Base-by-base conservation (phyloP, 2,797 vertebrate genomes). In the Melanogrammus aeglefinus region DNA sequence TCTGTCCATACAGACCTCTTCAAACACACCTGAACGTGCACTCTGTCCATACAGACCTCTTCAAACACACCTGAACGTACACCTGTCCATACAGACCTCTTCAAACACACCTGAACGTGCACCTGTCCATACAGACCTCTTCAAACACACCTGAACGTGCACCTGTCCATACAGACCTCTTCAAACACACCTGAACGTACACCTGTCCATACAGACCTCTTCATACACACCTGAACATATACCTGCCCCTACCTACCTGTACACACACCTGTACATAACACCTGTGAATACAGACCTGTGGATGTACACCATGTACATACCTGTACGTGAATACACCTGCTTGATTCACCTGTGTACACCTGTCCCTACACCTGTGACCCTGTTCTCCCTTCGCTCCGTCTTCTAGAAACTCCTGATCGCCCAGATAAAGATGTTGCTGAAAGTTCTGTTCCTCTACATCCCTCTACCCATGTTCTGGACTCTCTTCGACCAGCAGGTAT, bases 381-480 rank as follows among this genome's bases (percentile, higher is more conserved):
- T 47, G 29, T 57, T 24, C 27, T 24, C 27, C 21, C 14, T 73
- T 24, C 41, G 57, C 5, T 80, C 3, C 79, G 76, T 10, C 5
- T 14, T 90, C 2, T 87, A 99, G 98, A 96, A 96, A 93, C 93
- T 89, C 69, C 94, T 99, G 82, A 97, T 99, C 76, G 85, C 91
- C 27, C 96, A 99, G 84, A 94, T 94, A 75, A 99, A 99, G 94
- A 98, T 98, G 96, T 96, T 96, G 14, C 3, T 96, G 77, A 97
- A 88, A 85, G 97, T 99, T 71, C 82, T 99, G 82, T 98, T 99
- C 90, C 96, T 99, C 83, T 99, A 96, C 80, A 96, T 98, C 47
- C 97, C 98, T 0, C 95, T 99, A 18, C 97, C 97, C 1, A 98
- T 99, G 98, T 99, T 99, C 94, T 99, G 98, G 98, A 96, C 97